Evolutionary conservation across 1,140 invertebrate genomes (phyloP).

Genomic region (Bombus superbus): DNA sequence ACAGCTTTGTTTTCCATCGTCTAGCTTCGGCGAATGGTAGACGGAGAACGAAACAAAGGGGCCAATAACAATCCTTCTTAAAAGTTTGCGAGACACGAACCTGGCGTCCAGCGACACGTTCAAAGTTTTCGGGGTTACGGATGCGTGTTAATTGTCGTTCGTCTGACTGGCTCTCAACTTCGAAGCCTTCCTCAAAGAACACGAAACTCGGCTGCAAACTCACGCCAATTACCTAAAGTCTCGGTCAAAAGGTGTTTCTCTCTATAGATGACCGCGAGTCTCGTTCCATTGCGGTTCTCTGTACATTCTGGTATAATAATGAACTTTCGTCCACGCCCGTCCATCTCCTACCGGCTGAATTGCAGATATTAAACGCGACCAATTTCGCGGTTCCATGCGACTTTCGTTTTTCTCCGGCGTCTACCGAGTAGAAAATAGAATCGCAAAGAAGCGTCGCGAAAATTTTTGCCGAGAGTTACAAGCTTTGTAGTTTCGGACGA

Average conservation of each 20-base stretch:
- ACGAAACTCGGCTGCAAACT: slow-evolving; percentile 47
- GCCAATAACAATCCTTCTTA: slow-evolving; percentile 52
- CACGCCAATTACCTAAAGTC: slow-evolving; percentile 53
- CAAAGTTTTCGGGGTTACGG: slow-evolving; percentile 45
- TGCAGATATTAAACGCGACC: slow-evolving; percentile 28
- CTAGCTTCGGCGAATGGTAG: background rate
- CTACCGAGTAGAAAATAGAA: background rate
- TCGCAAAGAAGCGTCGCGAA: background rate
- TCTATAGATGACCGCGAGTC: slow-evolving; percentile 40
- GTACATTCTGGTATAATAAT: slow-evolving; percentile 33
- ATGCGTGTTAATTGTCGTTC: slow-evolving; percentile 51
- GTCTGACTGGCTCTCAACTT: slow-evolving; percentile 28
- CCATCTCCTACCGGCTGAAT: background rate
- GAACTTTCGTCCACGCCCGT: slow-evolving; percentile 9
- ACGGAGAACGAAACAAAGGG: slow-evolving; percentile 28
- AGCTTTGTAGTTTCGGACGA: too few relatives aligned
- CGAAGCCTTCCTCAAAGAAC: slow-evolving; percentile 36
- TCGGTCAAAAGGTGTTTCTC: slow-evolving; percentile 51
- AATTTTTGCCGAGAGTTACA: background rate
- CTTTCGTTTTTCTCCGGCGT: background rate
- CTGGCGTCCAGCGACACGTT: background rate
- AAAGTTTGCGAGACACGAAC: slow-evolving; percentile 6
- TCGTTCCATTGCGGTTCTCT: slow-evolving; percentile 31
- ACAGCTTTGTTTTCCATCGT: background rate
- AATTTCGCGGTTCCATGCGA: background rate